Evolutionary conservation across 2,888 invertebrate genomes (phyloP).

Genomic region (Phaonia tiefii): DNA sequence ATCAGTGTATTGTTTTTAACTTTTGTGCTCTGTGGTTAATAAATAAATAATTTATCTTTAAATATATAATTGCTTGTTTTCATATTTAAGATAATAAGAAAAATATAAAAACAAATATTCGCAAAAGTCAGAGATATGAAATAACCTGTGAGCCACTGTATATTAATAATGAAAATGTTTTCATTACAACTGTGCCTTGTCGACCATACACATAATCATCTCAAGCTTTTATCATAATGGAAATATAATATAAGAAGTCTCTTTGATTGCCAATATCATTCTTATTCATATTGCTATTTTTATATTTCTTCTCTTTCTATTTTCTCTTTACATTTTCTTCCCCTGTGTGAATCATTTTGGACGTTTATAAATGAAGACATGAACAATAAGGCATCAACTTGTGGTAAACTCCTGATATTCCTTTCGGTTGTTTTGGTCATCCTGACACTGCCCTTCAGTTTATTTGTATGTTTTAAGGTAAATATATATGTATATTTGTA

Average conservation of each 20-base stretch:
- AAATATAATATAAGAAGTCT: too few relatives aligned
- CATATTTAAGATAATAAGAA: too few relatives aligned
- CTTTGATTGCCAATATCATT: background rate
- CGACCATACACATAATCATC: too few relatives aligned
- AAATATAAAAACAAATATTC: too few relatives aligned
- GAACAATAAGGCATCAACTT: conserved; percentile 85
- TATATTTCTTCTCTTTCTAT: background rate
- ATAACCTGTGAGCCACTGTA: too few relatives aligned
- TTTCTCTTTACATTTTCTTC: background rate
- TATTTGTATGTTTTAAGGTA: conserved; percentile 96
- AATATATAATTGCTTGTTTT: too few relatives aligned
- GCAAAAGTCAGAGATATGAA: too few relatives aligned
- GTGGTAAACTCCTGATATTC: conserved; percentile 90
- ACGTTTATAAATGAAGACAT: conserved; percentile 83
- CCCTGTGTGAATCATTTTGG: background rate
- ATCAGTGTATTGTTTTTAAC: background rate
- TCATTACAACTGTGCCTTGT: too few relatives aligned
- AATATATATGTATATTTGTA: conserved; percentile 66
- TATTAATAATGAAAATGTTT: too few relatives aligned
- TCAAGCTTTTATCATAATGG: too few relatives aligned
- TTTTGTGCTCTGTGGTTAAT: background rate
- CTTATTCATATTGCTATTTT: conserved; percentile 2
- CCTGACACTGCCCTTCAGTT: conserved; percentile 94
- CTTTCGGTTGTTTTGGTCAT: conserved; percentile 92
- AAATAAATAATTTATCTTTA: too few relatives aligned